Conservation (phyloP, 2,888 invertebrate genomes). For the Axea sp. region DNA sequence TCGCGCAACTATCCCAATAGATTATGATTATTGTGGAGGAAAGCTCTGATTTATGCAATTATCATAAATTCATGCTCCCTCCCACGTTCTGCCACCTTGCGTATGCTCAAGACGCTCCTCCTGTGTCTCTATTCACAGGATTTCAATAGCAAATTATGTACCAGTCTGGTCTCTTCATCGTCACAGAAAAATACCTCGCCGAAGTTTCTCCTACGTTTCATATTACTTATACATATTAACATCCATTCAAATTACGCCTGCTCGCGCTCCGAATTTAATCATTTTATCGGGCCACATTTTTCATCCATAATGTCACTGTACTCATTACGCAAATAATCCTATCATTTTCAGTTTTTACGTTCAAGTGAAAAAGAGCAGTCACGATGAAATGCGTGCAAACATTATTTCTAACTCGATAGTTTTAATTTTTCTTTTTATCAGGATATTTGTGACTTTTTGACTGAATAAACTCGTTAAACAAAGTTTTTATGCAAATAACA, state of each 20-base stretch:
- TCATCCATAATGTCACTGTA: no score
- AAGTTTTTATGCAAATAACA: no score
- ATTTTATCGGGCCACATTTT: no score
- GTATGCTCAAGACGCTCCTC: constrained; percentile 75
- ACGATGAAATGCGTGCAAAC: no score
- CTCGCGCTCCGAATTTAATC: neutral
- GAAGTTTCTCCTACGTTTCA: constrained; percentile 53
- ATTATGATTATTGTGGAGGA: constrained; percentile 79
- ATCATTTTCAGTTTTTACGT: no score
- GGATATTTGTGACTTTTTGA: no score
- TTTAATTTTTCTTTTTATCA: no score
- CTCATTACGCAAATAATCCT: no score
- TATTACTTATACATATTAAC: constrained; percentile 57
- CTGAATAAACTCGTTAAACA: no score
- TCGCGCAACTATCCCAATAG: constrained; percentile 78
- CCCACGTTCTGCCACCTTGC: constrained; percentile 71
- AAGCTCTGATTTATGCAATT: constrained; percentile 79
- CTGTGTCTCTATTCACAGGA: constrained; percentile 74
- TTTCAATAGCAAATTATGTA: constrained; percentile 77
- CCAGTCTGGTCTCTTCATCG: constrained; percentile 66
- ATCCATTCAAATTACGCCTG: constrained; percentile 29
- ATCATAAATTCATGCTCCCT: constrained; percentile 76
- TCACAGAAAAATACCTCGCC: constrained; percentile 56
- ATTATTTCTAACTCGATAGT: no score
- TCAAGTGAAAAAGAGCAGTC: no score